A percentile compares a stretch with the other conserved stretches of the same genome.
phyloP scores from a whole-genome alignment of 2,888 invertebrate genomes.

The Pachydiplax longipennis region DNA sequence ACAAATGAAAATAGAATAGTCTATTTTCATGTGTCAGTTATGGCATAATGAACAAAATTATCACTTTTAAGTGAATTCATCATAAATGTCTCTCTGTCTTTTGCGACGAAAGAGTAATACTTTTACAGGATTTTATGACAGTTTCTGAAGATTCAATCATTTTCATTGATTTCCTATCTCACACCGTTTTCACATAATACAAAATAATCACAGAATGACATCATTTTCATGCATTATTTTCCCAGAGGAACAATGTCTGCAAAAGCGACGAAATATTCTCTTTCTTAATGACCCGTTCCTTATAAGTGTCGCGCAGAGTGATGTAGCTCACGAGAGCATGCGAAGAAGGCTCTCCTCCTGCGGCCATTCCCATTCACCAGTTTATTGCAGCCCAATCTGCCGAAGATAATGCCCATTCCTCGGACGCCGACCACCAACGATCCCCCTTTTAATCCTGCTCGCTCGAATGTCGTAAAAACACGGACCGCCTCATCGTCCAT shows the following conservation, averaged over 20 bases:
- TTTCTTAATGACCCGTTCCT: background rate
- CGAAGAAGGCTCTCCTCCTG: background rate
- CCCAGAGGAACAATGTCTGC: background rate
- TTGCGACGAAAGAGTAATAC: too few species aligned
- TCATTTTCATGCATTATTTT: background rate
- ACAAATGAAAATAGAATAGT: too few species aligned
- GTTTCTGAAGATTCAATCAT: background rate
- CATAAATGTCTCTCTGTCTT: too few species aligned
- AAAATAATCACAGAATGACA: too few species aligned
- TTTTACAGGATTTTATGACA: background rate
- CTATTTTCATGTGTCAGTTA: too few species aligned
- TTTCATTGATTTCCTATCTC: background rate
- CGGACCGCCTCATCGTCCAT: background rate
- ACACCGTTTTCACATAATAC: background rate
- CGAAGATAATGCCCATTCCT: background rate
- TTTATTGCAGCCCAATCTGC: background rate
- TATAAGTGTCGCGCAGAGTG: background rate
- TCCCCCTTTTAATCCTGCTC: background rate
- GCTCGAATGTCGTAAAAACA: background rate
- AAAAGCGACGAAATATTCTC: background rate
- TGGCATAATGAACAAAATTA: too few species aligned
- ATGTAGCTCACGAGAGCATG: background rate
- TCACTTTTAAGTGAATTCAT: too few species aligned
- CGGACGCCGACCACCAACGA: background rate
- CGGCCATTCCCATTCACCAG: background rate